Base-by-base conservation (phyloP, 1,140 invertebrate species). In the Macrobrachium nipponense region DNA sequence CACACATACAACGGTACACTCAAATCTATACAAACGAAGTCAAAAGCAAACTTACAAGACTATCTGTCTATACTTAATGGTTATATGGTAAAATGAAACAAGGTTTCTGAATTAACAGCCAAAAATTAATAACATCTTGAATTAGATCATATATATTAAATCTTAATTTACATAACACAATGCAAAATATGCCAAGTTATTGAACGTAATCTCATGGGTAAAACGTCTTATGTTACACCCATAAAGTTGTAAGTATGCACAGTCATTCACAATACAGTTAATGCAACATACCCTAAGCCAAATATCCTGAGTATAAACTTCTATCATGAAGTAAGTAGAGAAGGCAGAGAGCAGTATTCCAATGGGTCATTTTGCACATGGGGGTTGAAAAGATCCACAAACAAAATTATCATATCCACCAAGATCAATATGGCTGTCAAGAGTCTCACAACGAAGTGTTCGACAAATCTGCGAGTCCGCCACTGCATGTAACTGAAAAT, bases 271-370 rank as follows among this genome's bases (percentile, higher is more conserved):
- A 4, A 4, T 36, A 14, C 23, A 0, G 59, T 58, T 59, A 18
- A 59, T 61, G 6, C 8, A 60, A 84, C 83, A 62, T 44, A 86
- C 83, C 83, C 83, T n/a, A 86, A 61, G 7, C 83, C 83, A 80
- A 83, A 87, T 83, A 92, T 91, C 87, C 91, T 88, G n/a, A 91
- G 87, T 73, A 82, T 82, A 23, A 18, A 92, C 89, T 89, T 92
- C 92, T 4, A 92, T 61, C 8, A 92, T 86, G 83, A 93, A 92
- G 85, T 91, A 91, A 64, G 88, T 90, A 66, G 91, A 91, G 88
- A 93, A 91, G 80, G 91, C 89, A 68, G 90, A 14, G 83, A 86
- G 44, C 83, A 86, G 59, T 80, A 86, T 60, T 86, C 83, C 10
- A 86, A 70, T 2, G 83, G 83, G 27, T 86, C 83, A 62, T 86